Percentiles rank a stretch among this genome's conserved stretches.
Conservation (phyloP, 2,797 vertebrate genomes). For the Anas bernieri region DNA sequence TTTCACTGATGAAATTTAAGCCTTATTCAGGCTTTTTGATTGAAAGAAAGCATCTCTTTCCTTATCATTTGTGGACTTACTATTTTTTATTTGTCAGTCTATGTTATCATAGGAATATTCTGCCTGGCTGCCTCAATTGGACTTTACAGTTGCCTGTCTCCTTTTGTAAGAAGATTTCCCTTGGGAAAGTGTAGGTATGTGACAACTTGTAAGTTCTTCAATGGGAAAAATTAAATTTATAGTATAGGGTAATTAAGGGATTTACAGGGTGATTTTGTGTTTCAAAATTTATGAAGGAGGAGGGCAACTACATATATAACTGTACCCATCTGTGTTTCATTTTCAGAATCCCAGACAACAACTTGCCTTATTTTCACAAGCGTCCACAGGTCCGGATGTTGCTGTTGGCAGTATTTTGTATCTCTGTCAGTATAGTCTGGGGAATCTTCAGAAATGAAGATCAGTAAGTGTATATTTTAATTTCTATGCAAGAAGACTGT, state of each 20-base stretch:
- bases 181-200: conserved; percentile 91
- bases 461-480: conserved; percentile 83
- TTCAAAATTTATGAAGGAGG: neutral
- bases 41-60: neutral
- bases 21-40: neutral
- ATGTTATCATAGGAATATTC: conserved; percentile 94
- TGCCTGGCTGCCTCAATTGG: conserved; percentile 93
- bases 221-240: neutral
- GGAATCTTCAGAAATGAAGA: conserved; percentile 94
- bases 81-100: conserved; percentile 78
- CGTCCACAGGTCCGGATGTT: conserved; percentile 89
- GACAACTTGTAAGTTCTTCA: neutral
- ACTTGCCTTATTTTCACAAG: conserved; percentile 92
- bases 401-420: conserved; percentile 86
- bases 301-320: neutral
- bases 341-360: conserved; percentile 90
- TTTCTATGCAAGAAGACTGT: neutral
- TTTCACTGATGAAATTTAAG: neutral
- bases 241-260: neutral
- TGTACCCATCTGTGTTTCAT: neutral
- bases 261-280: neutral
- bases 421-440: conserved; percentile 90
- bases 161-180: conserved; percentile 89
- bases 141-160: conserved; percentile 93
- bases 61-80: neutral